These are phyloP conservation scores for Tortrix viridana DNA, from an alignment of 2,888 invertebrate species.

Conservation along the genomic window DNA sequence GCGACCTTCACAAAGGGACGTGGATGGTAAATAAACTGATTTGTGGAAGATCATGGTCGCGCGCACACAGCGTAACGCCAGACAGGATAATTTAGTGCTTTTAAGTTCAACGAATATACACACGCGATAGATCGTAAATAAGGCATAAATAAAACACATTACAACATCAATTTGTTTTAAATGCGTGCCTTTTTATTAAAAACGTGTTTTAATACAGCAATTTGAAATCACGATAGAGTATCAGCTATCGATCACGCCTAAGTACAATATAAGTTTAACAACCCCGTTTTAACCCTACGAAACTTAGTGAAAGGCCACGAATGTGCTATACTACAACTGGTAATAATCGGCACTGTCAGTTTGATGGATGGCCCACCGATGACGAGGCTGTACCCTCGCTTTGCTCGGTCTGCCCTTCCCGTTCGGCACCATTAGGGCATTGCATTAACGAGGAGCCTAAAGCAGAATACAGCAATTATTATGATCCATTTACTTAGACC, in stretches of 20 bases:
- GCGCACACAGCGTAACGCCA: constrained; percentile 25
- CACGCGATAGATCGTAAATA: constrained; percentile 17
- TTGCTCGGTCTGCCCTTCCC: constrained; percentile 47
- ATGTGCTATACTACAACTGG: constrained; percentile 48
- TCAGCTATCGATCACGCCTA: constrained; percentile 21
- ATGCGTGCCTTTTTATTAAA: constrained; percentile 5
- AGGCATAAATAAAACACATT: neutral
- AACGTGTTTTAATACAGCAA: constrained; percentile 14
- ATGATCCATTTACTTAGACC: neutral
- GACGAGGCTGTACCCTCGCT: constrained; percentile 58
- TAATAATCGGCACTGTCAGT: constrained; percentile 72
- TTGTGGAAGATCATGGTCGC: constrained; percentile 38
- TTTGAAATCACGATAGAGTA: constrained; percentile 17
- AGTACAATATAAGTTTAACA: constrained; percentile 46
- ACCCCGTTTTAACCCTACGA: constrained; percentile 54
- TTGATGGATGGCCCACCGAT: constrained; percentile 72
- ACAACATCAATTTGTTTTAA: neutral
- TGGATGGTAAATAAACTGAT: constrained; percentile 37
- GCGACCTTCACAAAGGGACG: constrained; percentile 34
- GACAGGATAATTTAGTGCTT: constrained; percentile 28
- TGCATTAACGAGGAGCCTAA: constrained; percentile 45
- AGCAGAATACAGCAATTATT: constrained; percentile 31
- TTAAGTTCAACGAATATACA: neutral
- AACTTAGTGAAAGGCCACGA: constrained; percentile 56
- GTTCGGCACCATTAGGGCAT: constrained; percentile 50